phyloP scores from a whole-genome alignment of 2,113 vertebrate species.

The Ciconia maguari region DNA sequence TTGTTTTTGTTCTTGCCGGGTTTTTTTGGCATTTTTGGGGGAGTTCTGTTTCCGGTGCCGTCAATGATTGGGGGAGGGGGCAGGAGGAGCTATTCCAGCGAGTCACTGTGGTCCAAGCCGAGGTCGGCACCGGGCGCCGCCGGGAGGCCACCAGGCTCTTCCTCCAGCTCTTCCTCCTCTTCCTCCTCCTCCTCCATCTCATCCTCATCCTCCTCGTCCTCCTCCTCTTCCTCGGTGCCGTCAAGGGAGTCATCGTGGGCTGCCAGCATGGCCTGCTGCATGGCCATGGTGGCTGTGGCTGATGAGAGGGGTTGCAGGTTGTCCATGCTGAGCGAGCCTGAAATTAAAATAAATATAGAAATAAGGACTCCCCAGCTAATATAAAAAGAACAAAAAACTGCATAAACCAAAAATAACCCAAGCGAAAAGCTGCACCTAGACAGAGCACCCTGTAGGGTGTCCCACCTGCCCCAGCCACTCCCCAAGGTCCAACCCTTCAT shows the following conservation, averaged over 20 bases:
- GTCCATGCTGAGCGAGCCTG: slow-evolving; percentile 90
- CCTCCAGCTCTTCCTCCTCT: slow-evolving; percentile 78
- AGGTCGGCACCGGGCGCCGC: slow-evolving; percentile 80
- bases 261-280: slow-evolving; percentile 97
- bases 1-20: not conserved
- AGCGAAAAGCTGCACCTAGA: not conserved
- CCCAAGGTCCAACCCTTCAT: not conserved
- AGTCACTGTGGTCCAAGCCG: slow-evolving; percentile 91
- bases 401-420: not conserved
- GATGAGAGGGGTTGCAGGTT: slow-evolving; percentile 93
- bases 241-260: slow-evolving; percentile 93
- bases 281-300: slow-evolving; percentile 92
- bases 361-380: not conserved
- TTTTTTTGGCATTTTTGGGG: not conserved
- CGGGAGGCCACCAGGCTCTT: slow-evolving; percentile 77
- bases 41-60: not conserved
- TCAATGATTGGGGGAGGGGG: not conserved
- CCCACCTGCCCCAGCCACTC: not conserved
- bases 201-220: slow-evolving; percentile 78
- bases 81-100: slow-evolving; percentile 81
- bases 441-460: not conserved
- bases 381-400: not conserved
- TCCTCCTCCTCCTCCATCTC: slow-evolving; percentile 78
- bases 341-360: not conserved
- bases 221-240: slow-evolving; percentile 89